Evolutionary conservation across 2,888 invertebrate species (phyloP).

Genomic region (Liopterus haemorrhoidalis): DNA sequence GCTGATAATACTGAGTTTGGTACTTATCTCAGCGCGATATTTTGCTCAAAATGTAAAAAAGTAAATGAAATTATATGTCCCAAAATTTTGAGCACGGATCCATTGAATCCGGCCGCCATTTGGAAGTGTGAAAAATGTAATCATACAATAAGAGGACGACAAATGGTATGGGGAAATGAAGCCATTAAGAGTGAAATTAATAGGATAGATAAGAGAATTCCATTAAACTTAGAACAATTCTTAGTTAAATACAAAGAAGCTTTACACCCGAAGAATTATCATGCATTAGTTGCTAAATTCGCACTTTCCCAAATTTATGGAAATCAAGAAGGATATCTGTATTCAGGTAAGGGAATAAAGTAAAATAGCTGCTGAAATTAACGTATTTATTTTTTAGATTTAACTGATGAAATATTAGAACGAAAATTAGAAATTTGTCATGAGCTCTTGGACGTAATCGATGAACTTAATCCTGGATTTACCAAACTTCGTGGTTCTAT

Average conservation of each 20-base stretch:
- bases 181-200: slow-evolving; percentile 54
- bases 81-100: slow-evolving; percentile 56
- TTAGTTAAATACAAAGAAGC: slow-evolving; percentile 57
- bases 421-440: slow-evolving; percentile 61
- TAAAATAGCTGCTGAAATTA: slow-evolving; percentile 3
- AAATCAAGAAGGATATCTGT: slow-evolving; percentile 51
- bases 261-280: slow-evolving; percentile 61
- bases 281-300: slow-evolving; percentile 63
- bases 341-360: slow-evolving; percentile 55
- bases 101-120: slow-evolving; percentile 52
- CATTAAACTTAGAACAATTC: slow-evolving; percentile 57
- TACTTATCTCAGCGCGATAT: slow-evolving; percentile 43
- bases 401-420: slow-evolving; percentile 51
- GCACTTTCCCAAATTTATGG: slow-evolving; percentile 65
- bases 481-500: slow-evolving; percentile 59
- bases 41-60: slow-evolving; percentile 48
- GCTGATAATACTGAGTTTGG: slow-evolving; percentile 64
- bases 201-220: slow-evolving; percentile 37
- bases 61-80: slow-evolving; percentile 44
- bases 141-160: slow-evolving; percentile 51
- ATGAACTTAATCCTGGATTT: slow-evolving; percentile 60
- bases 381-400: slow-evolving; percentile 43
- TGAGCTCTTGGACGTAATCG: slow-evolving; percentile 59
- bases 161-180: slow-evolving; percentile 59
- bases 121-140: slow-evolving; percentile 65